Conservation (phyloP, 2,797 vertebrate species). For the Myripristis murdjan region DNA sequence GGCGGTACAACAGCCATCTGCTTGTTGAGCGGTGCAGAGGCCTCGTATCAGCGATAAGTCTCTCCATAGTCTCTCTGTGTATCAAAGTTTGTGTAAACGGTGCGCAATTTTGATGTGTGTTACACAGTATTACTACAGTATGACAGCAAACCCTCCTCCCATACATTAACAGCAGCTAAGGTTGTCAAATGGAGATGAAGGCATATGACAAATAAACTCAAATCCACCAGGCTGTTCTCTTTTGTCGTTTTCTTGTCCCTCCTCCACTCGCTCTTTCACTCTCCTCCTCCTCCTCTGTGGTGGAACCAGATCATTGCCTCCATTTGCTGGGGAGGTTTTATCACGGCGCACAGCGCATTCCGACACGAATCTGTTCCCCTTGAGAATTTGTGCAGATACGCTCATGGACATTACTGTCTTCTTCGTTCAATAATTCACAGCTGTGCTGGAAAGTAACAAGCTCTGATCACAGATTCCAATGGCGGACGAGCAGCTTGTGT, state of each 20-base stretch:
- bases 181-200: constrained; percentile 53
- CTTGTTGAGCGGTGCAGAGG: constrained; percentile 12
- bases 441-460: constrained; percentile 43
- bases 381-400: constrained; percentile 42
- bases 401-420: constrained; percentile 14
- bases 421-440: constrained; percentile 40
- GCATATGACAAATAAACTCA: constrained; percentile 41
- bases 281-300: constrained; percentile 34
- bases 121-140: constrained; percentile 37
- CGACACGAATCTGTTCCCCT: constrained; percentile 62
- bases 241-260: constrained; percentile 49
- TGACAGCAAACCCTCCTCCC: not conserved
- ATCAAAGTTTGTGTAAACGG: not conserved
- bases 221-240: constrained; percentile 18
- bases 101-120: constrained; percentile 24
- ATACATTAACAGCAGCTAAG: constrained; percentile 25
- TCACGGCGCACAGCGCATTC: constrained; percentile 61
- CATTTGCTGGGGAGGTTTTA: constrained; percentile 44
- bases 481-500: constrained; percentile 29
- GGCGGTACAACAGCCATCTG: constrained; percentile 38
- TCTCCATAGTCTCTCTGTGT: constrained; percentile 2
- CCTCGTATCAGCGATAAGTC: constrained; percentile 21
- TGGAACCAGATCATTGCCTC: constrained; percentile 41
- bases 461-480: not conserved
- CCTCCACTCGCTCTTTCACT: constrained; percentile 31